Percentiles rank a stretch among this genome's conserved stretches.
phyloP scores from a whole-genome alignment of 1,140 invertebrate species.

The Charaxes varanes region DNA sequence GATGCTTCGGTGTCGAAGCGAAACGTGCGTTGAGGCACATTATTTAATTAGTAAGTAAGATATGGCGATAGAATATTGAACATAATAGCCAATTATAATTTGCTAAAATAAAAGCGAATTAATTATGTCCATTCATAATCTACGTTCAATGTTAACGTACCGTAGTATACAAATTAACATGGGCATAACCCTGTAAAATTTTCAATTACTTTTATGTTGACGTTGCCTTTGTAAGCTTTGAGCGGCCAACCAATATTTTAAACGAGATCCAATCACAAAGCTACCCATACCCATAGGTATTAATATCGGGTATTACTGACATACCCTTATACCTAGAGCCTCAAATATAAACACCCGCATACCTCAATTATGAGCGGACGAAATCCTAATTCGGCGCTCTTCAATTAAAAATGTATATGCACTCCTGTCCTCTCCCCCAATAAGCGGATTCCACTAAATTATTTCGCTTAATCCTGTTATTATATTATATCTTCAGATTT shows the following conservation, averaged over 20 bases:
- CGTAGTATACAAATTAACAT: no score
- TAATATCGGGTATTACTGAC: conserved; percentile 3
- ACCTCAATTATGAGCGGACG: no score
- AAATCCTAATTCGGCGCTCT: conserved; percentile 1
- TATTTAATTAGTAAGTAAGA: no score
- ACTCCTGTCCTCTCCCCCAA: not conserved
- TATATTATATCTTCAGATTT: not conserved
- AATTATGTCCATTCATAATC: no score
- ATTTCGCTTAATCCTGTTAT: not conserved
- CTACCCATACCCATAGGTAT: conserved; percentile 1
- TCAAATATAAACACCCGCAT: not conserved
- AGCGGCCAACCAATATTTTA: conserved; percentile 4
- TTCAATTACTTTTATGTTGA: conserved; percentile 2
- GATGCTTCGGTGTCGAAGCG: no score
- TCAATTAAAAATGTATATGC: conserved; percentile 3
- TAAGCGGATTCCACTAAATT: not conserved
- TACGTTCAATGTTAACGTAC: no score
- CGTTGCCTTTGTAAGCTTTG: not conserved
- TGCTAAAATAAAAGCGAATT: no score
- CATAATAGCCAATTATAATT: no score
- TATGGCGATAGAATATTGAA: no score
- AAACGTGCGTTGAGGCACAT: no score
- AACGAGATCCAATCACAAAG: conserved; percentile 5
- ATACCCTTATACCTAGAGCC: not conserved
- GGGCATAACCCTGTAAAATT: no score